phyloP scores from a whole-genome alignment of 1,140 invertebrate species.

The Adoxophyes honmai region DNA sequence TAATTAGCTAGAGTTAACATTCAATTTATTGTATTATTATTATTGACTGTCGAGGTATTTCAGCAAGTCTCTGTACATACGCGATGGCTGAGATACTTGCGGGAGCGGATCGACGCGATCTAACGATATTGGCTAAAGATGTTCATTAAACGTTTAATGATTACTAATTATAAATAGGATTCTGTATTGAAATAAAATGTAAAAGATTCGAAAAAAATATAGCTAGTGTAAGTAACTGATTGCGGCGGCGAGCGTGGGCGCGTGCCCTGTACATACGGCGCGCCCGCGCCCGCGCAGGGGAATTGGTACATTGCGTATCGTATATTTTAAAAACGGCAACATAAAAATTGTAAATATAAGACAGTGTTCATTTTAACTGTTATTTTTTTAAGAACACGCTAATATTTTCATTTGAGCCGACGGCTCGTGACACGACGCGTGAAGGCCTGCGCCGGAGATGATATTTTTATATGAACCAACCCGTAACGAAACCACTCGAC shows the following conservation, averaged over 20 bases:
- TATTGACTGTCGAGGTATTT: constrained; percentile 31
- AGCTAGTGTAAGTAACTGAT: constrained; percentile 43
- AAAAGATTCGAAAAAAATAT: constrained; percentile 50
- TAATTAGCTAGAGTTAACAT: constrained; percentile 55
- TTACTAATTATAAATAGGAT: constrained; percentile 60
- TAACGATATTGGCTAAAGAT: constrained; percentile 42
- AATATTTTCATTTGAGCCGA: constrained; percentile 23
- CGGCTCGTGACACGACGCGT: constrained; percentile 19
- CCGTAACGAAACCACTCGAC: constrained; percentile 8
- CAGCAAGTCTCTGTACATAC: constrained; percentile 17
- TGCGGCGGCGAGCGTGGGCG: constrained; percentile 23
- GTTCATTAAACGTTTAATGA: constrained; percentile 58
- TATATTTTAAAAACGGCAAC: constrained; percentile 54
- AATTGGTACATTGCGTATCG: constrained; percentile 54
- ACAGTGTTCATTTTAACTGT: constrained; percentile 61
- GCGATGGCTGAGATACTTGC: constrained; percentile 21
- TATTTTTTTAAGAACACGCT: constrained; percentile 54
- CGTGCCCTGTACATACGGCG: constrained; percentile 45
- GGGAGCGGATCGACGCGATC: constrained; percentile 15
- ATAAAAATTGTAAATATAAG: constrained; percentile 63
- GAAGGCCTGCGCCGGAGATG: constrained; percentile 12
- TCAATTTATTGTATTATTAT: constrained; percentile 29
- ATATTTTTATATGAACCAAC: constrained; percentile 26
- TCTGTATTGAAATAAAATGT: constrained; percentile 54
- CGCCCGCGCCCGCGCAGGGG: constrained; percentile 25